Base-by-base conservation (phyloP, 2,797 vertebrate species). In the Tauraco hartlaubi region DNA sequence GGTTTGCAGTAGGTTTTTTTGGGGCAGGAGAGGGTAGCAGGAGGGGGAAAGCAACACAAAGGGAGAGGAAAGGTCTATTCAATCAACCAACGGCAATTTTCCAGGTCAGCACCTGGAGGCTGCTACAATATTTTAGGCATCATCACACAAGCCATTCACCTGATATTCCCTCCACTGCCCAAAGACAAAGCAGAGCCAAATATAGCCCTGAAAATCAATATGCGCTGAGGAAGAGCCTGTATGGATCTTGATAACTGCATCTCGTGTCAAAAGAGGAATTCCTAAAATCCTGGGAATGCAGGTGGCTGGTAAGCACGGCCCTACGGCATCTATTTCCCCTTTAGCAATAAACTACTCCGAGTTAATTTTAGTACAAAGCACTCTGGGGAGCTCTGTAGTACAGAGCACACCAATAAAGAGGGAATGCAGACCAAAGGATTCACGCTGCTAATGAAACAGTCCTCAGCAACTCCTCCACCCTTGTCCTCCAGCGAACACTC, bases 141-240 rank as follows among this genome's bases (percentile, higher is more conserved):
- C 21, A 0, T 5, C 63, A 76, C 69, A 84, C 74, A 79, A 84
- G 76, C 13, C 29, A 26, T 84, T 67, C 86, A 93, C 68, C 77
- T 56, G 77, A 79, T 79, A 91, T n/a, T 74, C 88, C 74, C 74
- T 87, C 21, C 33, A 20, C 58, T 21, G 73, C 55, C 37, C 43
- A 18, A 41, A 69, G 62, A 69, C 56, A 93, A 90, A 72, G 59
- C 62, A 59, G 77, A 85, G 80, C 52, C 64, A 93, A 92, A 96
- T 74, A 94, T 33, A 90, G 86, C 56, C 59, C 63, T 85, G 74
- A 74, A 93, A 96, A 95, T 90, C 92, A 90, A 91, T 86, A 92
- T 8, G 54, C 11, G 0, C 74, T 12, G 19, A 41, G 62, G 90
- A 84, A 94, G 59, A 92, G 67, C 63, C 48, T 63, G 71, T 29